These are phyloP conservation scores for Tetropium fuscum DNA, from an alignment of 2,888 invertebrate species.

Conservation along the genomic window DNA sequence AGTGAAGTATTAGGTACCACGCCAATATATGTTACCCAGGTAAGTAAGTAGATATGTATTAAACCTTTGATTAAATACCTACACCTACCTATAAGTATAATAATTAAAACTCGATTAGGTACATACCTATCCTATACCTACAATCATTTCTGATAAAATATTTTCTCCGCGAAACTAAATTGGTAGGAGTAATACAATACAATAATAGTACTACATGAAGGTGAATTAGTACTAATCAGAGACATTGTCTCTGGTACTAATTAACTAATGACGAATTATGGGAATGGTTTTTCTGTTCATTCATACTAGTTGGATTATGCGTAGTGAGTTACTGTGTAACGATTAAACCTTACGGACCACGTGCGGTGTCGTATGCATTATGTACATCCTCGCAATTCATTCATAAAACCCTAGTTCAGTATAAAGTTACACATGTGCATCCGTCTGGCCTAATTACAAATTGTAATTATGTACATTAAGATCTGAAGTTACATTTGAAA, in stretches of 20 bases:
- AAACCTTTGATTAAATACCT: too few species aligned
- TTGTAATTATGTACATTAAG: slow-evolving; percentile 22
- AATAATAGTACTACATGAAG: not conserved
- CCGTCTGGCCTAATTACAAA: slow-evolving; percentile 29
- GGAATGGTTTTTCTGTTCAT: slow-evolving; percentile 38
- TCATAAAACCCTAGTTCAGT: slow-evolving; percentile 54
- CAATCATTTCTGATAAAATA: not conserved
- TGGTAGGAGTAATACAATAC: not conserved
- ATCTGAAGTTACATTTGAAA: not conserved
- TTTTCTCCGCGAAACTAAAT: slow-evolving; percentile 6
- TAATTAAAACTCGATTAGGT: not conserved
- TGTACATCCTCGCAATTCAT: slow-evolving; percentile 52
- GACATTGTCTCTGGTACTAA: too few species aligned
- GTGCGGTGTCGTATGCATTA: slow-evolving; percentile 40
- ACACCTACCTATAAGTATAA: too few species aligned
- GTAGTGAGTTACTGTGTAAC: slow-evolving; percentile 27
- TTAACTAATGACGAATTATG: slow-evolving; percentile 35
- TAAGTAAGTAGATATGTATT: too few species aligned
- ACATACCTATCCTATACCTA: slow-evolving; percentile 2
- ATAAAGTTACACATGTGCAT: slow-evolving; percentile 15
- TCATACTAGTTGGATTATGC: slow-evolving; percentile 38
- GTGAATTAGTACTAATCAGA: slow-evolving; percentile 30
- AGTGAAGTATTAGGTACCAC: too few species aligned
- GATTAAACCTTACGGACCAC: slow-evolving; percentile 22
- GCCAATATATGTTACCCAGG: too few species aligned